Evolutionary conservation across 2,888 invertebrate species (phyloP).

Genomic region (Parascotia fuliginaria): DNA sequence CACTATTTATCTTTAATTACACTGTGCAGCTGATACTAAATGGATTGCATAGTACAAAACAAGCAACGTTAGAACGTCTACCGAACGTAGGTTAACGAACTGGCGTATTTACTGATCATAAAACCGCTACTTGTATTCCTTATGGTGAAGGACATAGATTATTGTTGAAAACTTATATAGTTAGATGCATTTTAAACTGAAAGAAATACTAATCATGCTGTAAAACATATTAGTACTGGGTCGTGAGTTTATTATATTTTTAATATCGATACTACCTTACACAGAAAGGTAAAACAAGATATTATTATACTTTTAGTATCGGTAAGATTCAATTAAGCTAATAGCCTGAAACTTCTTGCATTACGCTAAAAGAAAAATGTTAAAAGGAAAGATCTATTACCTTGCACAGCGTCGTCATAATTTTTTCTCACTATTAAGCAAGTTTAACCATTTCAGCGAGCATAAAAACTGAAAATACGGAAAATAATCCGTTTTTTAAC

Average conservation of each 20-base stretch:
- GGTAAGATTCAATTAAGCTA: neutral
- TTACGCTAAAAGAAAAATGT: neutral
- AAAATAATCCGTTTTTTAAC: slow-evolving; percentile 13
- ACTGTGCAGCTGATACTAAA: slow-evolving; percentile 25
- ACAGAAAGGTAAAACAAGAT: neutral
- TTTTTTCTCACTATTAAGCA: slow-evolving; percentile 32
- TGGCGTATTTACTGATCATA: slow-evolving; percentile 54
- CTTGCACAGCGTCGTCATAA: slow-evolving; percentile 17
- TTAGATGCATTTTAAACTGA: no score
- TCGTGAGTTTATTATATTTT: no score
- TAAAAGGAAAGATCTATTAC: slow-evolving; percentile 1
- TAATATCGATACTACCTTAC: no score
- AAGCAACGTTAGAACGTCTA: slow-evolving; percentile 51
- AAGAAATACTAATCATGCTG: no score
- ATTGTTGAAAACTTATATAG: neutral
- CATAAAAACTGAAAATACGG: slow-evolving; percentile 24
- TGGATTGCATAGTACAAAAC: slow-evolving; percentile 37
- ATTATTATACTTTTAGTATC: neutral
- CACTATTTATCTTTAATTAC: slow-evolving; percentile 9
- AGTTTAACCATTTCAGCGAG: slow-evolving; percentile 16
- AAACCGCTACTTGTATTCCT: slow-evolving; percentile 33
- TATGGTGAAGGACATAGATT: neutral
- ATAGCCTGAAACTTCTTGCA: neutral
- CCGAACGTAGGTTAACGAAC: slow-evolving; percentile 49
- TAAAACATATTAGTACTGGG: no score